Evolutionary conservation across 2,888 invertebrate species (phyloP), one percentile per base, ranked within the genome.

Genomic region (Augiades crinisus): DNA sequence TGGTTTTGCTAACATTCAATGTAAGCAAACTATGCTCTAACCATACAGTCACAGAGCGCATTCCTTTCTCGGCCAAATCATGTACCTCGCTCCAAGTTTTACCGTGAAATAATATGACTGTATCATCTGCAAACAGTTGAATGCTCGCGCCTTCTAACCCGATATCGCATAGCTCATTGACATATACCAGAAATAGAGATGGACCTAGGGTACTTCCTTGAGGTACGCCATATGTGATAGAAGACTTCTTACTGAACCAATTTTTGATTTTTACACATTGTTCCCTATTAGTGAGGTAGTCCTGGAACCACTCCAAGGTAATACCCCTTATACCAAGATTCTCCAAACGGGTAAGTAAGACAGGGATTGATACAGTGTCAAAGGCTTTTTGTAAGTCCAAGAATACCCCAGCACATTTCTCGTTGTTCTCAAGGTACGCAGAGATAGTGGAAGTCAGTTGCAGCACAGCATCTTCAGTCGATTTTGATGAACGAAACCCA

Each of bases 321-420:
- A 6, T 33, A 5, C 45, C 52, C 5, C 52, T 36, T 1, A 52
- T 12, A 12, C 40, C 45, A 10, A 17, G 13, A 13, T 31, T 33
- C 22, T 52, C 37, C 3, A 45, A 24, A 7, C 30, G 33, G 12
- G 16, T 14, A 2, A 50, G 12, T 13, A 50, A 10, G 5, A 41
- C 27, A 8, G 41, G 45, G 14, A 46, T 38, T 1, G 40, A 52
- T 1, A 49, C 40, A 13, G 21, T 17, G 7, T 52, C 46, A 41
- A 50, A 54, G 4, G 54, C 54, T 14, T 50, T 54, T 34, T 34
- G 27, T 12, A 54, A 19, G n/a, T 54, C 49, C 14, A 54, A n/a
- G 4, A 51, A 46, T 13, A 51, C 22, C 1, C 50, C 54, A 12
- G 38, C 19, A 4, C 43, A 44, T 30, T 50, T 50, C 8, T 44